Percentiles rank a stretch among this genome's conserved stretches.
Evolutionary conservation across 2,113 vertebrate genomes (phyloP).

Genomic region (Copsychus sechellarum): DNA sequence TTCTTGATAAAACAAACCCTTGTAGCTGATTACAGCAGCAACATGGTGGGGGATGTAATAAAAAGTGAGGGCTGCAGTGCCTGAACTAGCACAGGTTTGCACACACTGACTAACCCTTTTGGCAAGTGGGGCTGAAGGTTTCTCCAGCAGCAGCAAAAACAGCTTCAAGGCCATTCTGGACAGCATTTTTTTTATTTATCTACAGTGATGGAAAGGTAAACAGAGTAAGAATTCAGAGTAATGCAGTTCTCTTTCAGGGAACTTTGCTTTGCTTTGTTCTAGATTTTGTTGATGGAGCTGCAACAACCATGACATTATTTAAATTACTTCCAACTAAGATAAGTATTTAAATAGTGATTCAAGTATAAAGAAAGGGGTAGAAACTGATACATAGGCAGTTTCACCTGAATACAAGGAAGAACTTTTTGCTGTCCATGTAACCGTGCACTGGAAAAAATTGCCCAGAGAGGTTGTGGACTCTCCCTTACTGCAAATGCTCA

Average conservation of each 20-base stretch:
- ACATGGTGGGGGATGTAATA: background rate
- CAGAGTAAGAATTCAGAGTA: background rate
- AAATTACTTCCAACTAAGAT: background rate
- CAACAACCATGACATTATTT: background rate
- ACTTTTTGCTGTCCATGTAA: background rate
- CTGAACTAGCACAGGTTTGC: background rate
- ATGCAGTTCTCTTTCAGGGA: background rate
- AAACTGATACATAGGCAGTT: background rate
- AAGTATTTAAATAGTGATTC: background rate
- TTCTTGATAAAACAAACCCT: background rate
- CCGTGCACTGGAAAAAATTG: background rate
- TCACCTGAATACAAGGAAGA: background rate
- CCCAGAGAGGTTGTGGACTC: background rate
- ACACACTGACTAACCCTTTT: fast-evolving
- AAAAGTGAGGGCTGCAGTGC: background rate
- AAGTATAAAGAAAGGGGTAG: background rate
- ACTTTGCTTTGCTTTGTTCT: background rate
- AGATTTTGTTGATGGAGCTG: background rate
- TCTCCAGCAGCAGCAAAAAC: background rate
- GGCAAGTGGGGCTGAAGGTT: background rate
- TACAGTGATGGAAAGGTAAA: background rate
- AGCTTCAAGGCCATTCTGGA: background rate
- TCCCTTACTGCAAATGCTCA: background rate
- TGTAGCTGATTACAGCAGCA: background rate
- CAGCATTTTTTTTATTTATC: background rate